Evolutionary conservation across 2,888 invertebrate species (phyloP), one percentile per base, ranked within the genome.

Genomic region (Phanerotoma sp.): DNA sequence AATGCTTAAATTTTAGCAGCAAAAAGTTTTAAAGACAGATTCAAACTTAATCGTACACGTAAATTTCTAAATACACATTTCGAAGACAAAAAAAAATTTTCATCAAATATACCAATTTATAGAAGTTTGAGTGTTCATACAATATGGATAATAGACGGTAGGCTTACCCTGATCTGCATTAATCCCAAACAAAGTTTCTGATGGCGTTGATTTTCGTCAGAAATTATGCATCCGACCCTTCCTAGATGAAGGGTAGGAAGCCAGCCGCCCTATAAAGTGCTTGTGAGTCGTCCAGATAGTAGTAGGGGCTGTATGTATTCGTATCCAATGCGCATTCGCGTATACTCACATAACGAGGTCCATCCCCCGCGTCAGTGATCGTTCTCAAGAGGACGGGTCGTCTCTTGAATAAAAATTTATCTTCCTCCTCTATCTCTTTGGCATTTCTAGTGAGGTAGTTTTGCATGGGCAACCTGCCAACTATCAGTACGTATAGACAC

Each of bases 381-480:
- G 60, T 60, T 58, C 61, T 62, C 60, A 47, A 67, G 63, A 51
- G 60, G 20, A 35, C 44, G 53, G 55, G 38, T 62, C 57, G 58
- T 51, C 62, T 61, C 61, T 66, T 66, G 66, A 67, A 66, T 66
- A 66, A 61, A 64, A 62, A 66, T 67, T 65, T 58, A 25, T 47
- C 49, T 53, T 55, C 46, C 38, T 41, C 41, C 49, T 46, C 30
- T 40, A 28, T 41, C 48, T 32, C 32, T 16, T 35, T 33, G 22
- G 48, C 46, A 56, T 49, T 60, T 60, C 56, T 42, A 61, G 62
- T 53, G 50, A 52, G 61, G 56, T 58, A 61, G 59, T 58, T 63
- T 62, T 53, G 54, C 56, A 51, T 50, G 37, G 45, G 37, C 37
- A 44, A 13, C 21, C 11, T 46, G 47, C 42, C 47, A 42, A 48